phyloP scores from a whole-genome alignment of 2,888 invertebrate species.

The Campaea margaritaria region DNA sequence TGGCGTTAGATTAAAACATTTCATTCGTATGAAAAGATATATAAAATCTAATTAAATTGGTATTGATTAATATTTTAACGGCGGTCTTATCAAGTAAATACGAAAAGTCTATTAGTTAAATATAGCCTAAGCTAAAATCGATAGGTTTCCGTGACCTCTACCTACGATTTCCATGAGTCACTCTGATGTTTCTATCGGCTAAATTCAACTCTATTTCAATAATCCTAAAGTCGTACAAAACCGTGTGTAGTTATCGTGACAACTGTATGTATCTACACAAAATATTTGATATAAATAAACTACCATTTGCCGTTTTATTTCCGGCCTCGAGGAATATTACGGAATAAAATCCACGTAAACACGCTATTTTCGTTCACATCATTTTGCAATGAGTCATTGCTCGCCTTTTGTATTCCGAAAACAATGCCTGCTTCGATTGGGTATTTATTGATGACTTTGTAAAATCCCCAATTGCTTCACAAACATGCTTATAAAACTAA shows the following conservation, averaged over 20 bases:
- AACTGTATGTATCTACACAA: slow-evolving; percentile 54
- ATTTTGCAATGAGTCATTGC: slow-evolving; percentile 49
- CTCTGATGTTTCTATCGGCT: slow-evolving; percentile 45
- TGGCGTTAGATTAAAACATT: slow-evolving; percentile 57
- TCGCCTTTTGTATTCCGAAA: background rate
- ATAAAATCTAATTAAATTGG: slow-evolving; percentile 42
- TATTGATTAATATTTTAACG: slow-evolving; percentile 16
- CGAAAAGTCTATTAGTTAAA: slow-evolving; percentile 46
- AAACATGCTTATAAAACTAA: background rate
- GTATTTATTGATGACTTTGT: background rate
- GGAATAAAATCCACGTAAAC: slow-evolving; percentile 53
- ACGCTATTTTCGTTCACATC: slow-evolving; percentile 53
- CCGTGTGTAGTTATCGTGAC: slow-evolving; percentile 48
- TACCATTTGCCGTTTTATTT: slow-evolving; percentile 56
- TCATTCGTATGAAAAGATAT: slow-evolving; percentile 44
- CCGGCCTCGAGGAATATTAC: slow-evolving; percentile 61
- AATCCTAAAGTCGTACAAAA: slow-evolving; percentile 42
- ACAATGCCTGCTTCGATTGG: slow-evolving; percentile 1
- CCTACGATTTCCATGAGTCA: slow-evolving; percentile 65
- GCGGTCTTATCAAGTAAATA: slow-evolving; percentile 8
- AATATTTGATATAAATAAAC: slow-evolving; percentile 60
- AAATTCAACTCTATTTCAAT: slow-evolving; percentile 57
- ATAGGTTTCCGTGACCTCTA: slow-evolving; percentile 68
- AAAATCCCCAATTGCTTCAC: background rate
- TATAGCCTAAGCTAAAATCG: slow-evolving; percentile 49